A percentile compares a stretch with the other conserved stretches of the same genome.
These are phyloP conservation scores for Alsophila aescularia DNA, from an alignment of 2,888 invertebrate genomes.

Conservation along the genomic window DNA sequence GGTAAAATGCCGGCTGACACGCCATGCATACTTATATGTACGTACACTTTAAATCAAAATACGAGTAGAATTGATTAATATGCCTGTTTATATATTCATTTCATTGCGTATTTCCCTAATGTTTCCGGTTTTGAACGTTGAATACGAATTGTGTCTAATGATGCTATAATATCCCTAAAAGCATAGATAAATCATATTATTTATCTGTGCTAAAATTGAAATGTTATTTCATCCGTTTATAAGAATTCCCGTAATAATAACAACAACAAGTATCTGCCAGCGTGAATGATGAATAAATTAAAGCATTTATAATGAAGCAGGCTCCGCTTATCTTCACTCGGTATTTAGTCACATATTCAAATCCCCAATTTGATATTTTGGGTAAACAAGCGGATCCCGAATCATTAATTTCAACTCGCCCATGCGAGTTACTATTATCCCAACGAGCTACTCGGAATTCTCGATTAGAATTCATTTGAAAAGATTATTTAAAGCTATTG, in stretches of 20 bases:
- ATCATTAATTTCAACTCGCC: constrained; percentile 45
- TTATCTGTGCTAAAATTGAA: background rate
- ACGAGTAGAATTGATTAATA: too few species aligned
- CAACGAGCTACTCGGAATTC: constrained; percentile 32
- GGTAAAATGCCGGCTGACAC: constrained; percentile 41
- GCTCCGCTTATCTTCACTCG: constrained; percentile 41
- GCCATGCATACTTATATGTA: constrained; percentile 13
- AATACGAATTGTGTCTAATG: constrained; percentile 12
- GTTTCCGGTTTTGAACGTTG: too few species aligned
- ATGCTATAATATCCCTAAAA: background rate
- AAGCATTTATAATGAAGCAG: constrained; percentile 37
- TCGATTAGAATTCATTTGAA: constrained; percentile 34
- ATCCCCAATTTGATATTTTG: constrained; percentile 51
- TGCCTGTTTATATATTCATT: too few species aligned
- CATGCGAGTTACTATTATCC: constrained; percentile 26
- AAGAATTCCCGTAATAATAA: constrained; percentile 1
- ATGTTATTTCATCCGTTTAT: background rate
- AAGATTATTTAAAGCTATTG: background rate
- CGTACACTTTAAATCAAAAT: too few species aligned
- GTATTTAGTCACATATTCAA: constrained; percentile 46
- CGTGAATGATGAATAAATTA: constrained; percentile 24
- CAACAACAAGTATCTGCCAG: constrained; percentile 16
- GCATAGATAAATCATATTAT: background rate
- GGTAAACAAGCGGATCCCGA: constrained; percentile 44
- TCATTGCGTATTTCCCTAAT: too few species aligned